Evolutionary conservation across 1,140 invertebrate species (phyloP).

Genomic region (Pseudobourletiella spinata): DNA sequence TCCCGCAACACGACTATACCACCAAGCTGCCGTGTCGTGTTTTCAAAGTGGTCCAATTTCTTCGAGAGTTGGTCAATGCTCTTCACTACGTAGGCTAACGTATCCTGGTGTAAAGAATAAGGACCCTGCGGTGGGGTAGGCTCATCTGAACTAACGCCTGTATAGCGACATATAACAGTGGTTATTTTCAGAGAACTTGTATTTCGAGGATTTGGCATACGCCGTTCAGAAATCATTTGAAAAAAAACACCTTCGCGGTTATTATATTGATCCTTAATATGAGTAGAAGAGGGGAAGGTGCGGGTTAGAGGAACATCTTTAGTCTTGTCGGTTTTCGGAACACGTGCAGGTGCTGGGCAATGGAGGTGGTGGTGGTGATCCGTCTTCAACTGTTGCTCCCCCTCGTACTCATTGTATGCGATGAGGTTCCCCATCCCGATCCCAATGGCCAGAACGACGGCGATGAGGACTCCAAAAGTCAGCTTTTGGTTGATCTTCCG

Average conservation of each 20-base stretch:
- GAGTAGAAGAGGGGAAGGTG: background rate
- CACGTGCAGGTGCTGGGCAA: background rate
- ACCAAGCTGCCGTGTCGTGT: slow-evolving; percentile 28
- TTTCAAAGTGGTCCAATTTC: slow-evolving; percentile 34
- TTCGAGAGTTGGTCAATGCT: slow-evolving; percentile 26
- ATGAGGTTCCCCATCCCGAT: slow-evolving; percentile 34
- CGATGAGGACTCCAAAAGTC: slow-evolving; percentile 31
- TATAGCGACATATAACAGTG: too few relatives aligned
- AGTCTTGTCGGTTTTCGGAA: too few relatives aligned
- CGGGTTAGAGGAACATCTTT: background rate
- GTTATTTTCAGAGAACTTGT: too few relatives aligned
- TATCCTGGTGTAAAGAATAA: slow-evolving; percentile 30
- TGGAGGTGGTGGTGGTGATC: background rate
- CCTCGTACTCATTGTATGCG: slow-evolving; percentile 34
- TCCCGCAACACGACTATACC: slow-evolving; percentile 32
- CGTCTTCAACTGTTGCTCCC: slow-evolving; percentile 8
- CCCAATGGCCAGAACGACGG: slow-evolving; percentile 30
- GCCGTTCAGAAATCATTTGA: too few relatives aligned
- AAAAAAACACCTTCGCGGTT: too few relatives aligned
- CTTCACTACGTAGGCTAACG: slow-evolving; percentile 21
- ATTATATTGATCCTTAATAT: background rate
- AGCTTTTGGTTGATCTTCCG: slow-evolving; percentile 32
- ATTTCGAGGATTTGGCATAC: background rate
- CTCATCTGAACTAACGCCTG: too few relatives aligned
- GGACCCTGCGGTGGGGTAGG: too few relatives aligned